These are phyloP conservation scores for Dolichomitus sp. DNA, from an alignment of 2,888 invertebrate species.

Conservation along the genomic window DNA sequence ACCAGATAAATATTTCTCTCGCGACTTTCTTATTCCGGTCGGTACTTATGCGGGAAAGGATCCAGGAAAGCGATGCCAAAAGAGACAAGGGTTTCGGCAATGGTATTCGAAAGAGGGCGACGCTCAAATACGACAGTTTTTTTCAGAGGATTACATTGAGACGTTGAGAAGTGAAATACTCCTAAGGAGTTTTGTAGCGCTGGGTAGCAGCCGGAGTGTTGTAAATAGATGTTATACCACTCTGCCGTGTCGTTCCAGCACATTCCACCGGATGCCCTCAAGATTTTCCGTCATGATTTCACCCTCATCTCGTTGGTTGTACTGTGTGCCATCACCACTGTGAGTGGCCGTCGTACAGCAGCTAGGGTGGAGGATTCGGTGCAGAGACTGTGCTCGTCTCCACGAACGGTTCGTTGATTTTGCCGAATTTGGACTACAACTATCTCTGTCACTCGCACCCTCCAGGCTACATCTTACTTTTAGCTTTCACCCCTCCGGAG, in stretches of 20 bases:
- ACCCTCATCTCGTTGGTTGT: constrained; percentile 15
- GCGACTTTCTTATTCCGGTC: constrained; percentile 3
- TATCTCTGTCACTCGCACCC: constrained; percentile 11
- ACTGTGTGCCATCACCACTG: constrained; percentile 1
- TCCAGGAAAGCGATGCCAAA: constrained; percentile 32
- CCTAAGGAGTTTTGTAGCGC: constrained; percentile 41
- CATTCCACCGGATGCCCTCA: constrained; percentile 34
- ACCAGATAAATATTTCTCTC: constrained; percentile 51
- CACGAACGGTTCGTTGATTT: constrained; percentile 48
- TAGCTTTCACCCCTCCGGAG: constrained; percentile 19
- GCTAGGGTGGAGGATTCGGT: constrained; percentile 49
- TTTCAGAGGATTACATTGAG: constrained; percentile 4
- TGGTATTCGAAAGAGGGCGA: constrained; percentile 19
- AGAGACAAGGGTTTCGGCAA: constrained; percentile 25
- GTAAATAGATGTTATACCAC: neutral
- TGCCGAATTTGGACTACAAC: constrained; percentile 20
- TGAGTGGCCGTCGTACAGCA: constrained; percentile 5
- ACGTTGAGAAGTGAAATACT: constrained; percentile 39
- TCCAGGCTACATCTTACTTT: neutral
- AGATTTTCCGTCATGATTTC: constrained; percentile 39
- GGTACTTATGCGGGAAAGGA: constrained; percentile 6
- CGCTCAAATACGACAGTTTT: constrained; percentile 40
- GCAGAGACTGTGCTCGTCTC: constrained; percentile 17
- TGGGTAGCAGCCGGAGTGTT: neutral
- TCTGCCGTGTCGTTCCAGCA: neutral